These are phyloP conservation scores for Takifugu bimaculatus DNA, from an alignment of 2,113 vertebrate species.

Conservation along the genomic window DNA sequence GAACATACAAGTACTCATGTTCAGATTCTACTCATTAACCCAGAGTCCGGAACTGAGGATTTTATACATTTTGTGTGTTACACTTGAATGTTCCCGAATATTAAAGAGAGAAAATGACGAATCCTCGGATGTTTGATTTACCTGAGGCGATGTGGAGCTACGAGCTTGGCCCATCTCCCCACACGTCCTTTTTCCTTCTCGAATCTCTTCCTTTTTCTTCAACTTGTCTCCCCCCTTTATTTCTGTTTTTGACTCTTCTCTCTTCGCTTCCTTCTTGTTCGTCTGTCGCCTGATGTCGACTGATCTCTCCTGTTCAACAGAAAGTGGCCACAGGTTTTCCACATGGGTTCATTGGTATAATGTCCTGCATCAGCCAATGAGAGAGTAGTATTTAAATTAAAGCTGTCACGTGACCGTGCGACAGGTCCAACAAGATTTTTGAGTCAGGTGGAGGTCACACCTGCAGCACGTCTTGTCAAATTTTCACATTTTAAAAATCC, in stretches of 20 bases:
- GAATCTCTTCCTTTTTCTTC: too few species aligned
- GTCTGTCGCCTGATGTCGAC: not conserved
- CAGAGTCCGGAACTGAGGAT: not conserved
- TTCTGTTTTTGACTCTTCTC: too few species aligned
- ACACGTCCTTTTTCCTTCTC: not conserved
- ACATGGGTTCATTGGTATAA: not conserved
- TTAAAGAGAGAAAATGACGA: not conserved
- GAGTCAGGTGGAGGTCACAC: not conserved
- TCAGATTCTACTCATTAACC: not conserved
- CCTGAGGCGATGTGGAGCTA: slow-evolving; percentile 42
- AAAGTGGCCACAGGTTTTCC: slow-evolving; percentile 8
- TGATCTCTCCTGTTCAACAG: not conserved
- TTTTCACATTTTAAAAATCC: too few species aligned
- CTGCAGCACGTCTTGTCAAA: not conserved
- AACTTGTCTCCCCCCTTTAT: not conserved
- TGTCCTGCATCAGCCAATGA: not conserved
- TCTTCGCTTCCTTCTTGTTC: not conserved
- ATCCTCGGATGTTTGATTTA: not conserved
- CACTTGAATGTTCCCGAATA: not conserved
- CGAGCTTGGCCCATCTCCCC: slow-evolving; percentile 39
- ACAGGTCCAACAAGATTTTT: slow-evolving; percentile 44
- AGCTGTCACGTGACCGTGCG: slow-evolving; percentile 10
- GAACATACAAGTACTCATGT: not conserved
- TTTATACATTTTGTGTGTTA: not conserved
- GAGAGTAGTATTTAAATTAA: not conserved